Conservation (phyloP, 2,888 invertebrate species). For the Troides aeacus region DNA sequence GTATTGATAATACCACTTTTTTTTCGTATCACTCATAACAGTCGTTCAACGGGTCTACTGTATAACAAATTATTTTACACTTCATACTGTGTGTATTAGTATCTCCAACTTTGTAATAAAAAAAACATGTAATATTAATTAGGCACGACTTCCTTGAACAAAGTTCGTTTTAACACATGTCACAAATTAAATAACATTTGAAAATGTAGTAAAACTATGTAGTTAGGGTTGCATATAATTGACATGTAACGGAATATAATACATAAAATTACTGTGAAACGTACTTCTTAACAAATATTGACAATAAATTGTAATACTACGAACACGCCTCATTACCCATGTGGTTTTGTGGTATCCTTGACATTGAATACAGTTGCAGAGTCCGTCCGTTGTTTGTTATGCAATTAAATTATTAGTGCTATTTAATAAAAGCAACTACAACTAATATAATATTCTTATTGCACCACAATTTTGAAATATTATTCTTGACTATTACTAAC, state of each 20-base stretch:
- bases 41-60: neutral
- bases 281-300: slow-evolving; percentile 7
- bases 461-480: too few species aligned
- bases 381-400: too few species aligned
- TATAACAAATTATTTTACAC: slow-evolving; percentile 5
- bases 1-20: slow-evolving; percentile 1
- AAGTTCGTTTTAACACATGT: slow-evolving; percentile 5
- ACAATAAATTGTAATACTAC: neutral
- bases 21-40: neutral
- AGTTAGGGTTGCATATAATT: slow-evolving; percentile 22
- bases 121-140: slow-evolving; percentile 19
- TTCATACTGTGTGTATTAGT: slow-evolving; percentile 12
- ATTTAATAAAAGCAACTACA: too few species aligned
- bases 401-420: too few species aligned
- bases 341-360: slow-evolving; percentile 19
- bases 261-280: slow-evolving; percentile 17
- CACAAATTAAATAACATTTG: neutral
- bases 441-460: too few species aligned
- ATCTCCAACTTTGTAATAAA: neutral
- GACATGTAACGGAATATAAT: slow-evolving; percentile 17
- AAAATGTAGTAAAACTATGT: slow-evolving; percentile 9
- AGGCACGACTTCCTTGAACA: slow-evolving; percentile 17
- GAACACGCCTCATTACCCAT: too few species aligned
- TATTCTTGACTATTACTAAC: too few species aligned
- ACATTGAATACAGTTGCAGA: slow-evolving; percentile 1